Percentiles rank a stretch among this genome's conserved stretches.
phyloP scores from a whole-genome alignment of 2,888 invertebrate genomes.

The Calameuta filiformis region DNA sequence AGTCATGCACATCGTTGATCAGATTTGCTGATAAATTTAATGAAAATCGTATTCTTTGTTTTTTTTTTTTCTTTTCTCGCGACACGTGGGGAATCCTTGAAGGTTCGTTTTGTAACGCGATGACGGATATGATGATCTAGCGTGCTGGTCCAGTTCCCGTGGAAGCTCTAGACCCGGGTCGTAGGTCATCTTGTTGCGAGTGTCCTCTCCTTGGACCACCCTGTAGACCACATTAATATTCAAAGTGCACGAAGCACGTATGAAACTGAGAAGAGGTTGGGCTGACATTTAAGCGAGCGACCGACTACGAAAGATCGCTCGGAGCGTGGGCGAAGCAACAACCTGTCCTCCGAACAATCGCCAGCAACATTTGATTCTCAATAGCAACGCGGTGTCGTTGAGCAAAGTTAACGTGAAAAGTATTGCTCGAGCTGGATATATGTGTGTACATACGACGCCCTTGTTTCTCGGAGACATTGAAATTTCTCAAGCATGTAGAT shows the following conservation, averaged over 20 bases:
- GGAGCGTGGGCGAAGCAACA: constrained; percentile 39
- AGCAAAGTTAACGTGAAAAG: neutral
- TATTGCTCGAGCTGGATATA: neutral
- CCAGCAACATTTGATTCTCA: constrained; percentile 42
- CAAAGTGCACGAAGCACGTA: constrained; percentile 41
- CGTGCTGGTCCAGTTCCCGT: neutral
- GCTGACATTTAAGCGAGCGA: constrained; percentile 44
- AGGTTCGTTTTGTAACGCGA: neutral
- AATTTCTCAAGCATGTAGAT: neutral
- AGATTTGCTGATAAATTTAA: no score
- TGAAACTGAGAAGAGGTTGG: constrained; percentile 40
- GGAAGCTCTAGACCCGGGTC: neutral
- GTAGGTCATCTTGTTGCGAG: neutral
- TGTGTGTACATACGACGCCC: neutral
- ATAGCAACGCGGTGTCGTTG: constrained; percentile 19
- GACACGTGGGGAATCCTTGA: no score
- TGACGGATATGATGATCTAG: neutral
- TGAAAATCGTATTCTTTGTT: no score
- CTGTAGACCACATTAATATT: constrained; percentile 53
- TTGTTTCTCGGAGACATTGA: neutral
- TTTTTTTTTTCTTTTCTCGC: no score
- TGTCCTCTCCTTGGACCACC: constrained; percentile 45
- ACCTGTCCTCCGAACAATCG: constrained; percentile 45
- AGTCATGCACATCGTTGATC: no score
- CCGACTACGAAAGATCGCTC: constrained; percentile 33